Evolutionary conservation across 30 jellyfish, hydroid and myxozoan genomes (phyloP).

Genomic region (Rhopilema esculentum): DNA sequence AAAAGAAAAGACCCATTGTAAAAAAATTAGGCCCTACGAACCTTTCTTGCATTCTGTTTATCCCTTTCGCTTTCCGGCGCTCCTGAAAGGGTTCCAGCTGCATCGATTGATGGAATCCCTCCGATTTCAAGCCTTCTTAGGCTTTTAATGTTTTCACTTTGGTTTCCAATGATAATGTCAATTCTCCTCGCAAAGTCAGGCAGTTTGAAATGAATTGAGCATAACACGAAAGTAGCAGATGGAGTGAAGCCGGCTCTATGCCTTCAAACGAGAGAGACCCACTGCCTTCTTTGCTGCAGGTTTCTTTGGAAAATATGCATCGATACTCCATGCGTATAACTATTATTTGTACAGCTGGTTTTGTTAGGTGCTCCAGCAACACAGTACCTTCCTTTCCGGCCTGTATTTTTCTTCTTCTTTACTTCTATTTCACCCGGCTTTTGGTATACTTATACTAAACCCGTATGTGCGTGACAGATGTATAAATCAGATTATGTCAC

Average conservation of each 20-base stretch:
- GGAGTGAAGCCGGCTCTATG: conserved; percentile 19
- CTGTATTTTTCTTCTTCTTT: conserved; percentile 10
- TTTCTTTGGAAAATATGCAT: too few species aligned
- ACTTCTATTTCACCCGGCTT: conserved; percentile 17
- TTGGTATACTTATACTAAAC: background rate
- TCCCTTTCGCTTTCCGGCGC: background rate
- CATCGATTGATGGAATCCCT: conserved; percentile 5
- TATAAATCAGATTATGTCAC: conserved; percentile 12
- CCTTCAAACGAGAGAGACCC: too few species aligned
- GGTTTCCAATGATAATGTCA: background rate
- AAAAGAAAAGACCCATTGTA: too few species aligned
- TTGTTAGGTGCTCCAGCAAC: conserved; percentile 51
- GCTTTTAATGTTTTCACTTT: background rate
- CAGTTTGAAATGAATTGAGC: conserved; percentile 5
- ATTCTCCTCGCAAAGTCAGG: background rate
- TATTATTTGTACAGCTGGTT: too few species aligned
- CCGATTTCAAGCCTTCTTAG: conserved; percentile 5
- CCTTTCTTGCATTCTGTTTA: too few species aligned
- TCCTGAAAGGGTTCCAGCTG: background rate
- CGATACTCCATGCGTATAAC: too few species aligned
- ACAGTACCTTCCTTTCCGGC: conserved; percentile 37
- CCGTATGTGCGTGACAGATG: background rate
- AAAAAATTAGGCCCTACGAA: too few species aligned
- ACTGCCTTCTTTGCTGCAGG: too few species aligned
- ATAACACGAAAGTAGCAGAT: background rate